Percentiles rank a stretch among this genome's conserved stretches.
phyloP scores from a whole-genome alignment of 2,797 vertebrate genomes.

The Neosilurus mollespiculum region DNA sequence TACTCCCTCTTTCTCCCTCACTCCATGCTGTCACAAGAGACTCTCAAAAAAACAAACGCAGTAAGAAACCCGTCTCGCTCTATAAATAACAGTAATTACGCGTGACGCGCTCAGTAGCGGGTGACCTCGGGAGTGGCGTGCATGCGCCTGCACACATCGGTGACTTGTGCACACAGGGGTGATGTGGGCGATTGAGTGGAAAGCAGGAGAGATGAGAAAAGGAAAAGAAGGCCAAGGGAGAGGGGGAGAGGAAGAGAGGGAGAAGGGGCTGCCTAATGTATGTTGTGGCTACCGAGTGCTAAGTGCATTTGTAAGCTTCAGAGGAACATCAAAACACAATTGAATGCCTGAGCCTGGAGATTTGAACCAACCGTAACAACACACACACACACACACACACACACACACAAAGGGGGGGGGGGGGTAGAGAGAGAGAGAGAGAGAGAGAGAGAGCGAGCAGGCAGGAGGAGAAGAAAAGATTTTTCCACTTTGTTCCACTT shows the following conservation, averaged over 20 bases:
- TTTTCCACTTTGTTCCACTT: neutral
- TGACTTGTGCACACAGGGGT: conserved; percentile 63
- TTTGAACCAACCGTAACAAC: conserved; percentile 26
- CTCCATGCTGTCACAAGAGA: conserved; percentile 13
- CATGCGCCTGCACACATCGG: conserved; percentile 68
- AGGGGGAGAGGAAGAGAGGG: conserved; percentile 13
- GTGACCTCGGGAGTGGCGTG: conserved; percentile 59
- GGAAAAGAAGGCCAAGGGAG: conserved; percentile 35
- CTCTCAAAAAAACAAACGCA: conserved; percentile 49
- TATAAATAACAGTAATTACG: conserved; percentile 77
- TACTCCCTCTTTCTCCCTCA: neutral
- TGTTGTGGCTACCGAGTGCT: conserved; percentile 89
- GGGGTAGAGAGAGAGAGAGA: conserved; percentile 38
- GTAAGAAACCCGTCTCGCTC: conserved; percentile 59
- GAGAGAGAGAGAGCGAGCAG: conserved; percentile 14
- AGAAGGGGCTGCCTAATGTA: conserved; percentile 79
- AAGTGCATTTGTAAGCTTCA: conserved; percentile 84
- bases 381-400: neutral
- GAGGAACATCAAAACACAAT: conserved; percentile 96
- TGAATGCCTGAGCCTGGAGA: conserved; percentile 70
- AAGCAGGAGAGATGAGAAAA: conserved; percentile 58
- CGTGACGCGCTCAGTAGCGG: conserved; percentile 69
- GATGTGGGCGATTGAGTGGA: conserved; percentile 72
- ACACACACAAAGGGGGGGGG: neutral
- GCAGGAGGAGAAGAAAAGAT: conserved; percentile 26